These are phyloP conservation scores for Candidula unifasciata DNA, from an alignment of 2,888 invertebrate genomes.

Conservation along the genomic window DNA sequence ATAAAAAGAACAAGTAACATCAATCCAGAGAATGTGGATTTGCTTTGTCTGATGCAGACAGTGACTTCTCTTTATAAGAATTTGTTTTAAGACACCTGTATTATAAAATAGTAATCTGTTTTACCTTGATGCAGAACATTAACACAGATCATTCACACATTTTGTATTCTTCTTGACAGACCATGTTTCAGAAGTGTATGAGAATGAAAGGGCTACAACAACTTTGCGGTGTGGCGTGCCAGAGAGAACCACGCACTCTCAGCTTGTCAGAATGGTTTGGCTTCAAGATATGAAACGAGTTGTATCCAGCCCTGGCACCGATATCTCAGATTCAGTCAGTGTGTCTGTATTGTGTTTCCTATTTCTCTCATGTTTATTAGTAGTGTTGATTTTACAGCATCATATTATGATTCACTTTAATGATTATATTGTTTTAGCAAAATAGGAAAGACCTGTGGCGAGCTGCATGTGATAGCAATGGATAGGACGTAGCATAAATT, in stretches of 20 bases:
- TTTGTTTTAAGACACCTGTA: no score
- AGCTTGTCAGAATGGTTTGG: slow-evolving; percentile 31
- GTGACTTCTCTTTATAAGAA: no score
- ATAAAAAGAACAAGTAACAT: no score
- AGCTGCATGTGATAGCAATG: no score
- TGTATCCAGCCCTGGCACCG: slow-evolving; percentile 16
- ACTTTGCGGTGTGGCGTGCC: slow-evolving; percentile 38
- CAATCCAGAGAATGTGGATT: no score
- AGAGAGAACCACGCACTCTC: not conserved
- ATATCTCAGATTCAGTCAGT: slow-evolving; percentile 41
- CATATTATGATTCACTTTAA: no score
- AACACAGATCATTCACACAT: not conserved
- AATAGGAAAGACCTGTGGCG: no score
- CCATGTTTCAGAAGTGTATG: slow-evolving; percentile 39
- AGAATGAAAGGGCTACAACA: not conserved
- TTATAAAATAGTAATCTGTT: not conserved
- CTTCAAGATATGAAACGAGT: slow-evolving; percentile 39
- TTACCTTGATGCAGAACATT: not conserved
- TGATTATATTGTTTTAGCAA: no score
- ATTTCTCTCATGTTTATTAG: not conserved
- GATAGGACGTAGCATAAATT: no score
- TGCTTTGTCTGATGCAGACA: no score
- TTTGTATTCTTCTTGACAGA: slow-evolving; percentile 1
- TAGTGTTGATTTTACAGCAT: no score
- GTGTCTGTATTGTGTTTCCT: not conserved